Evolutionary conservation across 2,797 vertebrate genomes (phyloP), one percentile per base, ranked within the genome.

Genomic region (Oophaga sylvatica): DNA sequence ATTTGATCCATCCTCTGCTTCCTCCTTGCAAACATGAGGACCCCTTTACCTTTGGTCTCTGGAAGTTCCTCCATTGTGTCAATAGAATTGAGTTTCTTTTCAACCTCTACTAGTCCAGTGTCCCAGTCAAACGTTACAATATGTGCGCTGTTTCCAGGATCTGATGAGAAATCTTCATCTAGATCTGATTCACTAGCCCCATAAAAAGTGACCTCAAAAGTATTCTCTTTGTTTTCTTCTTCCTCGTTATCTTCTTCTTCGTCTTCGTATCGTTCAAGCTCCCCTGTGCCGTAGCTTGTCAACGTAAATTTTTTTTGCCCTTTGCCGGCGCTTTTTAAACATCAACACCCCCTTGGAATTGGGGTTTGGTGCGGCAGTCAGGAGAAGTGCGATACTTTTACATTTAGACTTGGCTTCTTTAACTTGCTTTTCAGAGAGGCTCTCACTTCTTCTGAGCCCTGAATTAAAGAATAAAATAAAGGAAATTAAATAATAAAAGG

Each of bases 351-450:
- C 98, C 91, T 97, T 98, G 94, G 99, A 99, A 91, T 96, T 97
- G 93, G 98, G 97, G 91, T 98, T 97, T 91, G 96, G 95, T 63
- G 97, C 96, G 85, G 96, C 96, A 0, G 97, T 97, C 76, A 99
- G 95, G 88, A 99, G 96, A 26, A 98, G 95, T 79, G 98, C 98
- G 90, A 99, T 99, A 84, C 97, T 98, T 93, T 98, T 98, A 96
- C 98, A 99, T 97, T 97, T 98, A 95, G 97, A 99, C 92, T 98
- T 99, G 83, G 97, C 97, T 93, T 99, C 98, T 91, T 99, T 99
- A 92, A 98, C 96, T 92, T 97, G 98, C 94, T 98, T 99, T 92
- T 99, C 98, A 0, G 98, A 99, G 78, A 97, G 94, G 91, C 98
- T 99, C 92, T 99, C 98, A 7, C 96, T 97, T 89, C 98, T 95